Conservation (phyloP, 2,113 vertebrate species). For the Pyxicephalus adspersus region DNA sequence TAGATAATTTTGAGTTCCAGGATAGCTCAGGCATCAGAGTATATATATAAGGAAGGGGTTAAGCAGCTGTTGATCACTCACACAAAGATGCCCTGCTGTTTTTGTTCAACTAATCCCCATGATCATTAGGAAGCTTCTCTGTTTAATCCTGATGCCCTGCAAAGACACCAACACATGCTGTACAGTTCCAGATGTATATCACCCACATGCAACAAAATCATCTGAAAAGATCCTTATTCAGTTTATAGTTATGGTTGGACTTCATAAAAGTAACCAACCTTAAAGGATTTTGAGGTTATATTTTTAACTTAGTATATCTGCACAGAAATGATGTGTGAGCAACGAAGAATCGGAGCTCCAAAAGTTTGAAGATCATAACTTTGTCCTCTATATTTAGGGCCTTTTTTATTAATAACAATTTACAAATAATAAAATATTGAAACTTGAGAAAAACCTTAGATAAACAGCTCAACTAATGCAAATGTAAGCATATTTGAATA, state of each 20-base stretch:
- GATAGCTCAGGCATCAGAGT: background rate
- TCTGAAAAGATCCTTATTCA: conserved; percentile 31
- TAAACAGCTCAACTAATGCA: too few species aligned
- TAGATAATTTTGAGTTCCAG: background rate
- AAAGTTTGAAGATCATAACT: too few species aligned
- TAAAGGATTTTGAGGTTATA: too few species aligned
- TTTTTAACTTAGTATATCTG: too few species aligned
- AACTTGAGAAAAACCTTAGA: too few species aligned
- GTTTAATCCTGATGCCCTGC: conserved; percentile 74
- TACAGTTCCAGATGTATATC: conserved; percentile 54
- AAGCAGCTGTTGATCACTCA: conserved; percentile 62
- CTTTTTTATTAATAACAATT: too few species aligned
- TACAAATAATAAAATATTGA: too few species aligned
- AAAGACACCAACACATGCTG: conserved; percentile 58
- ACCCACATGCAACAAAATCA: conserved; percentile 59
- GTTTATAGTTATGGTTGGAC: background rate
- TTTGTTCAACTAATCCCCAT: conserved; percentile 70
- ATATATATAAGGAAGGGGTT: conserved; percentile 6
- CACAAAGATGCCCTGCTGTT: conserved; percentile 59
- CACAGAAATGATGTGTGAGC: too few species aligned
- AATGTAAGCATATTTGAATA: too few species aligned
- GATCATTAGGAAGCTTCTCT: conserved; percentile 68
- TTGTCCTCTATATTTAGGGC: too few species aligned
- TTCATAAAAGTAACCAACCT: too few species aligned
- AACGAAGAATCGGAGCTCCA: too few species aligned